These are phyloP conservation scores for Cerceris rybyensis DNA, from an alignment of 2,888 invertebrate genomes.

Conservation along the genomic window DNA sequence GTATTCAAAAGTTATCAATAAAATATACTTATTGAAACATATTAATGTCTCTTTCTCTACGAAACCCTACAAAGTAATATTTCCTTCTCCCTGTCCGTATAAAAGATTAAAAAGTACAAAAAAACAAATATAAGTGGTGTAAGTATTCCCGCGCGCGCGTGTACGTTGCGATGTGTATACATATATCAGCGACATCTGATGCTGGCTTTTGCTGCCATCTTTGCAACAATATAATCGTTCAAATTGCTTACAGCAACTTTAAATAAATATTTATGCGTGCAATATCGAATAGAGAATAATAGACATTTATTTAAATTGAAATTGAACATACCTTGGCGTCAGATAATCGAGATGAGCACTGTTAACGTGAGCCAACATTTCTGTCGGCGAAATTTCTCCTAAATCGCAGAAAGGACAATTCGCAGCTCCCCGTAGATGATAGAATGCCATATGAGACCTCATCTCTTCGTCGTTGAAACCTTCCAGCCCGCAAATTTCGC, in stretches of 20 bases:
- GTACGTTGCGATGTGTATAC: no score
- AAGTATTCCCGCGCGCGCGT: no score
- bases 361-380: slow-evolving; percentile 91
- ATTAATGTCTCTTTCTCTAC: not conserved
- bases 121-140: no score
- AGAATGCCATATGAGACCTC: slow-evolving; percentile 89
- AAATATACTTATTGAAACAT: not conserved
- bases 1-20: not conserved
- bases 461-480: slow-evolving; percentile 91
- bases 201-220: slow-evolving; percentile 40
- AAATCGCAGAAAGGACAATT: slow-evolving; percentile 93
- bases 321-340: slow-evolving; percentile 83
- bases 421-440: slow-evolving; percentile 90
- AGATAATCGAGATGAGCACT: slow-evolving; percentile 92
- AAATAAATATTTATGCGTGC: not conserved
- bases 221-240: slow-evolving; percentile 12
- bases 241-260: slow-evolving; percentile 9
- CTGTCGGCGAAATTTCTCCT: slow-evolving; percentile 87
- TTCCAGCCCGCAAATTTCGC: slow-evolving; percentile 93
- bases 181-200: not conserved
- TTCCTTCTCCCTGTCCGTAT: no score
- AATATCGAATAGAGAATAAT: not conserved
- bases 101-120: not conserved
- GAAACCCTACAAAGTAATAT: no score
- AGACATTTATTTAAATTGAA: not conserved